Evolutionary conservation across 2,113 vertebrate genomes (phyloP), one percentile per base, ranked within the genome.

Genomic region (Speoplatyrhinus poulsoni): DNA sequence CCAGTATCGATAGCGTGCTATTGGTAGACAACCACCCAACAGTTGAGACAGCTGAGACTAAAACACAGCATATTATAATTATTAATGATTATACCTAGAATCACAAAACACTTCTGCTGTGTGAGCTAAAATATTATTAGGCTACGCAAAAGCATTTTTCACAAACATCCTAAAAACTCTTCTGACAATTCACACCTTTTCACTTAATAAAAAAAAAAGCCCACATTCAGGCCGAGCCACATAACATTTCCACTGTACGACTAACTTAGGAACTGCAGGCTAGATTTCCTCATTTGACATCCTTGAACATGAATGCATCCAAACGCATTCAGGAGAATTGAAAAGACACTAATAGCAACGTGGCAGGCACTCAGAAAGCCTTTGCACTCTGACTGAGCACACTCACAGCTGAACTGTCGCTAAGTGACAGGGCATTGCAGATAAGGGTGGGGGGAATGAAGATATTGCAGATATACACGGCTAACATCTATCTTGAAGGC

Each of bases 341-440:
- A 33, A 17, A 46, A 55, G 63, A 55, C 50, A 55, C 13, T 57
- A 49, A 60, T 68, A 33, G 47, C 48, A 46, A 41, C 12, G 54
- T 12, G 13, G 41, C 50, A 55, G 55, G 50, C 65, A 41, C 63
- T 65, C 63, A 54, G 12, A 46, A 65, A 57, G 41, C n/a, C 65
- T 12, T 12, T 47, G 16, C 54, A 26, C 56, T 58, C 41, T 5
- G 16, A 32, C 55, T 49, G 16, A 26, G 47, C 26, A 32, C 9
- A 59, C 17, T 33, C 66, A 50, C 59, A 47, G 56, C 49, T 60
- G 13, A 49, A 47, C 56, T 68, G 66, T 6, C 46, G 41, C 56
- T 59, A 49, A 60, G 56, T 59, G 56, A 68, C 66, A 68, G 50
- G 56, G 17, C 46, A 9, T 12, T 46, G 46, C 9, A 68, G 56